These are phyloP conservation scores for Gopherus flavomarginatus DNA, from an alignment of 2,113 vertebrate species.

Conservation along the genomic window DNA sequence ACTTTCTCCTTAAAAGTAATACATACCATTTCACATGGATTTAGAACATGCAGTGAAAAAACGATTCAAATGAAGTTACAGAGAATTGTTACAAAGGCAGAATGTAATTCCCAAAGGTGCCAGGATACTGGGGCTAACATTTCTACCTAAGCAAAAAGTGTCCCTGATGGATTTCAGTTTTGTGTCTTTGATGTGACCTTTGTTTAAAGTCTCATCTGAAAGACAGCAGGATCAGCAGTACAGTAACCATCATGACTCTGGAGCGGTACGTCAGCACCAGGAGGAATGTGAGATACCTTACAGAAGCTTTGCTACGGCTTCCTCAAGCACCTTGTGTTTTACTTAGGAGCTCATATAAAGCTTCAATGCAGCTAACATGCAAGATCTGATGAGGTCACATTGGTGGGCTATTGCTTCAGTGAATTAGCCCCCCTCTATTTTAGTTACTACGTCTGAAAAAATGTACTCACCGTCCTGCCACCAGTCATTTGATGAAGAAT, in stretches of 20 bases:
- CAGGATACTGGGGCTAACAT: not conserved
- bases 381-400: not conserved
- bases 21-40: not conserved
- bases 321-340: not conserved
- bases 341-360: not conserved
- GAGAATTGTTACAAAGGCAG: not conserved
- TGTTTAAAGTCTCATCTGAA: not conserved
- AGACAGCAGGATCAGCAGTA: not conserved
- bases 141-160: not conserved
- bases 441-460: accelerated
- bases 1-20: not conserved
- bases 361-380: not conserved
- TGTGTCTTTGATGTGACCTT: not conserved
- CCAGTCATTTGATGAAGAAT: constrained; percentile 89
- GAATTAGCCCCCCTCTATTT: not conserved
- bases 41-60: not conserved
- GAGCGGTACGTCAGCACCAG: not conserved
- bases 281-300: accelerated
- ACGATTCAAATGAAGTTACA: not conserved
- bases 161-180: not conserved
- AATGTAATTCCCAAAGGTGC: not conserved
- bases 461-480: constrained; percentile 87
- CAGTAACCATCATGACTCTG: not conserved
- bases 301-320: not conserved
- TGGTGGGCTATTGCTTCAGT: accelerated